These are phyloP conservation scores for Saguinus imperator DNA, from an alignment of 2,113 vertebrate genomes.

Conservation along the genomic window DNA sequence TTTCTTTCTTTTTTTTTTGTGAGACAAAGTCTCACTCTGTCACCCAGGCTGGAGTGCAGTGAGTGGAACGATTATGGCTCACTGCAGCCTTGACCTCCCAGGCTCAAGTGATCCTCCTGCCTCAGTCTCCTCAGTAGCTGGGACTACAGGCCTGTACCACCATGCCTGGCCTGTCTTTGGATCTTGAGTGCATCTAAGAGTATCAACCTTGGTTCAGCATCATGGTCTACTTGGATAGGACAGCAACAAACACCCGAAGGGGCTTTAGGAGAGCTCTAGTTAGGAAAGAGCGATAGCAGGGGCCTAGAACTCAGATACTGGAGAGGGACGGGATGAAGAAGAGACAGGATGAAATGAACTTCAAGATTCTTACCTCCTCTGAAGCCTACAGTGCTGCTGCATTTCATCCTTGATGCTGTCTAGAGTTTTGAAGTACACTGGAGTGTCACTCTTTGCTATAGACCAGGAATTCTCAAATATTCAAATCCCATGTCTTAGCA, in stretches of 20 bases:
- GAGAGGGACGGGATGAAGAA: neutral
- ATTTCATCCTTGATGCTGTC: neutral
- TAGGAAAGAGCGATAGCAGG: neutral
- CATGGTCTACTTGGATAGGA: neutral
- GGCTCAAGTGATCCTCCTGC: too few relatives aligned
- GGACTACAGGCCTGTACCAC: too few relatives aligned
- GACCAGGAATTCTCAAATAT: constrained; percentile 33
- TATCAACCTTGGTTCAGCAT: neutral
- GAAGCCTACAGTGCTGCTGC: neutral
- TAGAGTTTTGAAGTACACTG: neutral
- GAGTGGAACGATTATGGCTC: too few relatives aligned
- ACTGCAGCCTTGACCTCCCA: too few relatives aligned
- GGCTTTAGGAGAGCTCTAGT: neutral
- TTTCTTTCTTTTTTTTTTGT: too few relatives aligned
- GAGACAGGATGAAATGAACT: neutral
- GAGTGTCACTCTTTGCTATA: constrained; percentile 22
- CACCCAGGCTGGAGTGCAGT: too few relatives aligned
- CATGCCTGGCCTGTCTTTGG: neutral
- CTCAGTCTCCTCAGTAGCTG: too few relatives aligned
- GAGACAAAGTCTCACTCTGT: too few relatives aligned
- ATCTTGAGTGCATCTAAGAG: neutral
- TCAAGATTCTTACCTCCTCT: neutral
- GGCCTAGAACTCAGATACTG: neutral
- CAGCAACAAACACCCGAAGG: neutral
- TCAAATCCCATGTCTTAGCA: neutral